phyloP scores from a whole-genome alignment of 2,888 invertebrate species.

The Agriopis marginaria region DNA sequence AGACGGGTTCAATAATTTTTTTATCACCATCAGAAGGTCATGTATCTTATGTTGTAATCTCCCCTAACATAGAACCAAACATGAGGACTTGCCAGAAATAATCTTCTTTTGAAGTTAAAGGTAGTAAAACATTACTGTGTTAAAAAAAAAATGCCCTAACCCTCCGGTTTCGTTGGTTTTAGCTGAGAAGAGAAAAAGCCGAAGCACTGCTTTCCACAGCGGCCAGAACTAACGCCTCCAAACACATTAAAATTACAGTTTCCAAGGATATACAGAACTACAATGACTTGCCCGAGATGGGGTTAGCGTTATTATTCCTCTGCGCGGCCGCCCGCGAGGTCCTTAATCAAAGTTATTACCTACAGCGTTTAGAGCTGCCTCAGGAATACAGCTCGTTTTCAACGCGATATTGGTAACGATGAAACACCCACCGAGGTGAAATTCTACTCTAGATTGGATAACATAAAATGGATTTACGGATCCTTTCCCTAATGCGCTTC shows the following conservation, averaged over 20 bases:
- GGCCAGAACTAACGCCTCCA: slow-evolving; percentile 67
- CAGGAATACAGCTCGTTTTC: slow-evolving; percentile 60
- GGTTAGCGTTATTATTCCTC: slow-evolving; percentile 81
- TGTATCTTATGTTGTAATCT: too few relatives aligned
- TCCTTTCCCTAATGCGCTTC: slow-evolving; percentile 8
- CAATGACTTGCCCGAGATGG: slow-evolving; percentile 74
- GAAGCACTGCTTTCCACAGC: slow-evolving; percentile 13
- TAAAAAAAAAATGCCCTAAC: too few relatives aligned
- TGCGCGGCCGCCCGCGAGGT: slow-evolving; percentile 69
- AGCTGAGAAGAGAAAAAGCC: background rate
- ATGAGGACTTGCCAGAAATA: too few relatives aligned
- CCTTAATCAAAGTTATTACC: slow-evolving; percentile 82
- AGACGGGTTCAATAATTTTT: too few relatives aligned
- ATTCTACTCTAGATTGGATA: slow-evolving; percentile 37
- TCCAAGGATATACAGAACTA: slow-evolving; percentile 77
- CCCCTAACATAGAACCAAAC: too few relatives aligned
- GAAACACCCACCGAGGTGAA: slow-evolving; percentile 39
- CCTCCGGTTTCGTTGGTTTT: background rate
- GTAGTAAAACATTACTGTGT: too few relatives aligned
- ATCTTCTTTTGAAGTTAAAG: too few relatives aligned
- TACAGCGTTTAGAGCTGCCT: slow-evolving; percentile 64
- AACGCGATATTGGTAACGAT: slow-evolving; percentile 55
- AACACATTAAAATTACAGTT: slow-evolving; percentile 85
- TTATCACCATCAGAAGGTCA: too few relatives aligned
- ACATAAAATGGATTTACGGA: slow-evolving; percentile 28